phyloP scores from a whole-genome alignment of 2,888 invertebrate genomes.

The Drosophila dives region DNA sequence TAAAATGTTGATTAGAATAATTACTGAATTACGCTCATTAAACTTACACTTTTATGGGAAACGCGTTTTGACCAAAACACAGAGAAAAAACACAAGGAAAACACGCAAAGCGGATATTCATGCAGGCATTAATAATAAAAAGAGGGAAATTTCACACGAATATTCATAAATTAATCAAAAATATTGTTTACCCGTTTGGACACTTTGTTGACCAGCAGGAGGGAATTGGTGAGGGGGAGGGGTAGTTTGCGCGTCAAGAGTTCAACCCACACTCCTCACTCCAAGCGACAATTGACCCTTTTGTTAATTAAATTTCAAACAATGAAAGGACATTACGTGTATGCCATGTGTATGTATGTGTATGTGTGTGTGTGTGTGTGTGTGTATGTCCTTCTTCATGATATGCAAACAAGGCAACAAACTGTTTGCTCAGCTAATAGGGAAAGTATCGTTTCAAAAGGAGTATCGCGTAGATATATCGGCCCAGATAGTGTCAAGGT shows the following conservation, averaged over 20 bases:
- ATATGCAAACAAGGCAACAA: constrained; percentile 68
- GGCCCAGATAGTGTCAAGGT: constrained; percentile 66
- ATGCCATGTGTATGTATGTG: constrained; percentile 27
- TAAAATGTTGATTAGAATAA: constrained; percentile 64
- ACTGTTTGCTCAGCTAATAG: constrained; percentile 72
- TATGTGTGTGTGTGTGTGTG: constrained; percentile 31
- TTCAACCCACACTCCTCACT: constrained; percentile 44
- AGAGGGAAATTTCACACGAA: constrained; percentile 73
- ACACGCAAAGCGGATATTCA: constrained; percentile 62
- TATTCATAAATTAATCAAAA: constrained; percentile 80
- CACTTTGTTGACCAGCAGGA: constrained; percentile 36
- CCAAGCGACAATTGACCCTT: constrained; percentile 78
- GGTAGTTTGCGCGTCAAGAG: constrained; percentile 1
- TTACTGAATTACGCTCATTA: constrained; percentile 66
- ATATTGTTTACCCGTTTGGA: constrained; percentile 66
- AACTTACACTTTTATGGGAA: constrained; percentile 60
- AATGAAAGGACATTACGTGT: constrained; percentile 63
- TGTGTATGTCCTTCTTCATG: constrained; percentile 37
- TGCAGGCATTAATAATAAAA: constrained; percentile 60
- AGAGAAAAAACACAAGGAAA: not conserved
- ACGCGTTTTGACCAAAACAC: constrained; percentile 11
- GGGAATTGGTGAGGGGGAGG: not conserved
- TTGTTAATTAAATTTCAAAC: constrained; percentile 78
- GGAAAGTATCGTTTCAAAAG: constrained; percentile 23
- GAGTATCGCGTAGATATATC: constrained; percentile 59